A percentile compares a stretch with the other conserved stretches of the same genome.
These are phyloP conservation scores for Hofmannophila pseudospretella DNA, from an alignment of 2,888 invertebrate species.

Conservation along the genomic window DNA sequence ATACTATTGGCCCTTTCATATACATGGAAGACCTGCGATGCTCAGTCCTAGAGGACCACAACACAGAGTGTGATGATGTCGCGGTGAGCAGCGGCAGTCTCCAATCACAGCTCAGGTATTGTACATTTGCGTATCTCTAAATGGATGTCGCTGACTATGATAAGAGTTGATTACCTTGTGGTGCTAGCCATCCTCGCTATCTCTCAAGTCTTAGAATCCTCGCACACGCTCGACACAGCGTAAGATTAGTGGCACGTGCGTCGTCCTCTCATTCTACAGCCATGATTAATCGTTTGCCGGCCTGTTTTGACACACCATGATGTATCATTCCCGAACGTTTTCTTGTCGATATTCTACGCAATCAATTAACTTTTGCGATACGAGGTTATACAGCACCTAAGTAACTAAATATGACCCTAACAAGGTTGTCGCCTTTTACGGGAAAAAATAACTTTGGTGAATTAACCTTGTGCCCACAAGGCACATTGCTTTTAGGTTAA, in stretches of 20 bases:
- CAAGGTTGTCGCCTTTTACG: slow-evolving; percentile 1
- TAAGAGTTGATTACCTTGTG: too few relatives aligned
- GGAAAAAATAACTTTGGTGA: neutral
- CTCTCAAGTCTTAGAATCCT: slow-evolving; percentile 19
- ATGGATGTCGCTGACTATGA: too few relatives aligned
- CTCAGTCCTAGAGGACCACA: too few relatives aligned
- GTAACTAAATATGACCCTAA: slow-evolving; percentile 7
- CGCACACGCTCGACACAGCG: slow-evolving; percentile 31
- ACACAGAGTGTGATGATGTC: too few relatives aligned
- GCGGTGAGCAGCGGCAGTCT: too few relatives aligned
- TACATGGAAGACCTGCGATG: too few relatives aligned
- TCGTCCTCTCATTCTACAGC: slow-evolving; percentile 30
- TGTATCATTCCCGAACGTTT: slow-evolving; percentile 67
- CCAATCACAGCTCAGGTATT: too few relatives aligned
- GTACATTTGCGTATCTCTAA: too few relatives aligned
- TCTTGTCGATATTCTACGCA: slow-evolving; percentile 59
- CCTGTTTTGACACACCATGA: slow-evolving; percentile 65
- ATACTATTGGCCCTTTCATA: too few relatives aligned
- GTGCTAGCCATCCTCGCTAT: too few relatives aligned
- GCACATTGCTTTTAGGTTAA: too few relatives aligned
- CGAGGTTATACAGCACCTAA: slow-evolving; percentile 3
- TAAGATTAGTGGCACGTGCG: slow-evolving; percentile 62
- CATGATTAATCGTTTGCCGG: slow-evolving; percentile 62
- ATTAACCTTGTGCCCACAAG: too few relatives aligned
- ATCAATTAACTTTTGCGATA: slow-evolving; percentile 57